These are phyloP conservation scores for Melitaea cinxia DNA, from an alignment of 1,140 invertebrate species.

Conservation along the genomic window DNA sequence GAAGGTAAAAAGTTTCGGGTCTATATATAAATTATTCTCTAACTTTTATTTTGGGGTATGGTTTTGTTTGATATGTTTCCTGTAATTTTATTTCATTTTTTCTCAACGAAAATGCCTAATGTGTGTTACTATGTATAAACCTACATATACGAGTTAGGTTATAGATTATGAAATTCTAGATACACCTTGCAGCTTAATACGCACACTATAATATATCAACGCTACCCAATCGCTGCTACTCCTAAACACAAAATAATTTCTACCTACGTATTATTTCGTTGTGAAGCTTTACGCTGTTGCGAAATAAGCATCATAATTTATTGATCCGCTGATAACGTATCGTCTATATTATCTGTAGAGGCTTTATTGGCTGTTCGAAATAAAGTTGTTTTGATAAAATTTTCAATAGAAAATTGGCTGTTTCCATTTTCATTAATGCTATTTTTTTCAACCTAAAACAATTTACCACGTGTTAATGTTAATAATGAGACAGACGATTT, in stretches of 20 bases:
- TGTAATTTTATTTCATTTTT: not conserved
- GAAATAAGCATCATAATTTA: constrained; percentile 58
- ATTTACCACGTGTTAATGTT: not conserved
- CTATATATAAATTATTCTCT: constrained; percentile 28
- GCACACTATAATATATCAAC: not conserved
- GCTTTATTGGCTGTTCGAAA: constrained; percentile 39
- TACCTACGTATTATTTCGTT: constrained; percentile 40
- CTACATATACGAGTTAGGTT: too few relatives aligned
- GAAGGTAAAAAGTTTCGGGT: constrained; percentile 44
- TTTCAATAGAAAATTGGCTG: constrained; percentile 14
- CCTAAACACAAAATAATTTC: constrained; percentile 3
- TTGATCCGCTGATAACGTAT: constrained; percentile 72
- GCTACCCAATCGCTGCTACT: not conserved
- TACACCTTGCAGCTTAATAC: not conserved
- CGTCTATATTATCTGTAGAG: constrained; percentile 57
- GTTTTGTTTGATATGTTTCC: not conserved
- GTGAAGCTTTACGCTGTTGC: constrained; percentile 36
- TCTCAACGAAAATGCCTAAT: too few relatives aligned
- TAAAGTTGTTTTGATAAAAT: constrained; percentile 18
- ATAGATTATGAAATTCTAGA: too few relatives aligned
- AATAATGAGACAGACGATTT: too few relatives aligned
- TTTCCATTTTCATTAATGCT: constrained; percentile 6
- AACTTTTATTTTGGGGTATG: constrained; percentile 5
- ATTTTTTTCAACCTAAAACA: too few relatives aligned
- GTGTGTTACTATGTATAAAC: too few relatives aligned